Percentiles rank a stretch among this genome's conserved stretches.
Evolutionary conservation across 2,113 vertebrate genomes (phyloP).

Genomic region (Syngnathus scovelli): DNA sequence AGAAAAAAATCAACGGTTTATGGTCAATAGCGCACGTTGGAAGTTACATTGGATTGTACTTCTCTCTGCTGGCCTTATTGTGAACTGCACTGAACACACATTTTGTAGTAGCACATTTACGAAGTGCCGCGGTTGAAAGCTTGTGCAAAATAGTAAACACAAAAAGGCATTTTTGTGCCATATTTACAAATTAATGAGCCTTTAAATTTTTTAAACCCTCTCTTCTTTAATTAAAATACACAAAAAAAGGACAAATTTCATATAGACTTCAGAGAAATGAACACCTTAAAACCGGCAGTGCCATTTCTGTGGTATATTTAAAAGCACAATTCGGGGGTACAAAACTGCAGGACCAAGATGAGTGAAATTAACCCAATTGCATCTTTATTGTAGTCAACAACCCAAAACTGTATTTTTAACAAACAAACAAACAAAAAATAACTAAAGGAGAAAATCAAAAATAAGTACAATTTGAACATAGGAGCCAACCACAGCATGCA

Average conservation of each 20-base stretch:
- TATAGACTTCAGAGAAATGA: not conserved
- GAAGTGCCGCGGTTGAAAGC: too few relatives aligned
- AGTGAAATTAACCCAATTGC: slow-evolving; percentile 68
- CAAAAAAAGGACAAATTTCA: not conserved
- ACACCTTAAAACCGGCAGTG: not conserved
- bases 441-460: slow-evolving; percentile 17
- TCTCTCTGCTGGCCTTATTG: slow-evolving; percentile 42
- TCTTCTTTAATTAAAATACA: too few relatives aligned
- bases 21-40: not conserved
- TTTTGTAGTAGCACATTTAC: too few relatives aligned
- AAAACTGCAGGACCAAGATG: not conserved
- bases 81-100: not conserved
- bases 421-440: slow-evolving; percentile 14
- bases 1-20: not conserved
- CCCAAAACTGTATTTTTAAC: slow-evolving; percentile 60
- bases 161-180: too few relatives aligned
- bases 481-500: slow-evolving; percentile 52
- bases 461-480: slow-evolving; percentile 51
- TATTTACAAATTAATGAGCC: too few relatives aligned
- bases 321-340: not conserved
- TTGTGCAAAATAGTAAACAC: too few relatives aligned
- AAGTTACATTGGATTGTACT: slow-evolving; percentile 7
- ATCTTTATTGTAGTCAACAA: slow-evolving; percentile 76
- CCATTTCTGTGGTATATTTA: not conserved
- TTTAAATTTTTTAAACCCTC: too few relatives aligned